These are phyloP conservation scores for Myioborus miniatus DNA, from an alignment of 2,797 vertebrate genomes.

Conservation along the genomic window DNA sequence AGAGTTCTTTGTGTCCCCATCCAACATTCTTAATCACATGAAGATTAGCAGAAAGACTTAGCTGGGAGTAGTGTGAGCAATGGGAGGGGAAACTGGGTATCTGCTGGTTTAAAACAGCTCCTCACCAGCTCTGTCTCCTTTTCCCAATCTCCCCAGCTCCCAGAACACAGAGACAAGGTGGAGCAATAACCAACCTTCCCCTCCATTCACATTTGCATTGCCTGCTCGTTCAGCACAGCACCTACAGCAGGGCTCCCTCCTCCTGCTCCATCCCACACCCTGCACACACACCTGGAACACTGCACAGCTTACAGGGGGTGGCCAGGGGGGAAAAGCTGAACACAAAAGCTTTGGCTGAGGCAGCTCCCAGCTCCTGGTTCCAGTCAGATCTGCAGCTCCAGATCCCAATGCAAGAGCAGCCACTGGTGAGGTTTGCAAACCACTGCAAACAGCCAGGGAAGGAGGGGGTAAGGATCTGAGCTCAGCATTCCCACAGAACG, in stretches of 20 bases:
- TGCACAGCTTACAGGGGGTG: rapidly evolving
- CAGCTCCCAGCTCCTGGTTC: neutral
- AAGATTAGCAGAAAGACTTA: neutral
- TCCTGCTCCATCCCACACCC: neutral
- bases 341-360: neutral
- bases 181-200: neutral
- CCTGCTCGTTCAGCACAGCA: neutral
- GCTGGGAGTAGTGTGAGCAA: neutral
- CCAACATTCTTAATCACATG: neutral
- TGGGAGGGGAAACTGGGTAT: neutral
- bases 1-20: neutral
- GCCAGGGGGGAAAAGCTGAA: neutral
- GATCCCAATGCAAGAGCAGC: neutral
- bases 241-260: neutral
- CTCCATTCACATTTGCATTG: neutral
- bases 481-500: neutral
- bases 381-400: neutral
- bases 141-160: neutral
- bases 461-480: rapidly evolving
- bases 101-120: neutral
- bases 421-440: neutral
- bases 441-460: neutral
- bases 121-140: neutral
- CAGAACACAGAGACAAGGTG: neutral
- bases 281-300: neutral